Conservation (phyloP, 2,113 vertebrate species). For the Corythornis cristatus region DNA sequence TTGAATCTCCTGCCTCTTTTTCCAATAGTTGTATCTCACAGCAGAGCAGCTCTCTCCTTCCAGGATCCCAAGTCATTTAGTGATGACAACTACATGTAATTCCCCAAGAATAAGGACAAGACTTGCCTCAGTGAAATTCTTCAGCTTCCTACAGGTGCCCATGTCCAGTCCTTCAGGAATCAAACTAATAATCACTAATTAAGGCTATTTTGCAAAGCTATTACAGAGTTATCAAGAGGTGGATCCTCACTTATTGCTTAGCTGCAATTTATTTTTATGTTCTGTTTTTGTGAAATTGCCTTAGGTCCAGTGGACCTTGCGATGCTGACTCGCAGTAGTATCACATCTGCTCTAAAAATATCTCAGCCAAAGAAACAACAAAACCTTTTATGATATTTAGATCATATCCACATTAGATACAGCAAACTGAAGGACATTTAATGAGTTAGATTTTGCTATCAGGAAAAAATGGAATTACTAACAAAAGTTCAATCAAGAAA, state of each 20-base stretch:
- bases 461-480: neutral
- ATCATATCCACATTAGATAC: accelerated
- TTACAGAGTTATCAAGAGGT: neutral
- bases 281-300: neutral
- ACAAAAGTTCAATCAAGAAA: neutral
- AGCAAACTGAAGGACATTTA: neutral
- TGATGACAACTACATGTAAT: neutral
- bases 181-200: neutral
- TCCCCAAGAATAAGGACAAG: neutral
- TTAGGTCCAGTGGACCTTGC: neutral
- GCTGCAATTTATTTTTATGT: neutral
- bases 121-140: neutral
- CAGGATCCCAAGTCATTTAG: neutral
- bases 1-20: neutral
- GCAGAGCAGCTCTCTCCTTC: neutral
- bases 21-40: neutral
- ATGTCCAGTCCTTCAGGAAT: neutral
- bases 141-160: neutral
- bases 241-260: neutral
- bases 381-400: neutral
- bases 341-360: neutral
- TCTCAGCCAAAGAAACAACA: neutral
- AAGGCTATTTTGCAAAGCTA: neutral
- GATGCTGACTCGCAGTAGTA: neutral
- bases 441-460: neutral